phyloP scores from a whole-genome alignment of 2,113 vertebrate species.

The Centropristis striata region DNA sequence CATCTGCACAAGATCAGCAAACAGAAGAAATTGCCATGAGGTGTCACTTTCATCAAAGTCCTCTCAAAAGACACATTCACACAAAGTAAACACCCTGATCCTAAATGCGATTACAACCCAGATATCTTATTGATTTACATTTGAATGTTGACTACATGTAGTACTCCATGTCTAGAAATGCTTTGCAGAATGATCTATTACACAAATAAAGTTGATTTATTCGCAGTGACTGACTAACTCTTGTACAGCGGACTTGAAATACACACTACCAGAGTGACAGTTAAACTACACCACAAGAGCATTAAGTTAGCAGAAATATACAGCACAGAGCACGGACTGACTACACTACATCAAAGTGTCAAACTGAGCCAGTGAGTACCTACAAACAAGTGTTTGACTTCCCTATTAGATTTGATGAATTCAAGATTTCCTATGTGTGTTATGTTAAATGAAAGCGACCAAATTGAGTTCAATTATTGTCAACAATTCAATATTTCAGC shows the following conservation, averaged over 20 bases:
- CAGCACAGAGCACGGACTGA: constrained; percentile 69
- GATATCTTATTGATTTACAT: constrained; percentile 22
- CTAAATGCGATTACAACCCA: constrained; percentile 9
- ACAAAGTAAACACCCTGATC: constrained; percentile 30
- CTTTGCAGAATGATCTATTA: constrained; percentile 25
- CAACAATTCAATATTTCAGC: neutral
- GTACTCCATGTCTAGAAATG: constrained; percentile 25
- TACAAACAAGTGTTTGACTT: constrained; percentile 22
- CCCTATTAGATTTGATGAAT: neutral
- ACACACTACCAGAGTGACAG: constrained; percentile 61
- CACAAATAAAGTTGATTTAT: constrained; percentile 15
- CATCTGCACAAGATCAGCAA: constrained; percentile 10
- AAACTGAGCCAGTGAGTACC: constrained; percentile 51
- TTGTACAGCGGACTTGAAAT: constrained; percentile 53
- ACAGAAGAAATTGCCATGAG: neutral
- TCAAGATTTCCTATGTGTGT: neutral
- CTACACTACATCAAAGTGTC: constrained; percentile 50
- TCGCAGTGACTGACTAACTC: constrained; percentile 45
- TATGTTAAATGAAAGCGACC: neutral
- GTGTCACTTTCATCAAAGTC: constrained; percentile 23
- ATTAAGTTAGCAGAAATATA: constrained; percentile 73
- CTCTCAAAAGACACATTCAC: constrained; percentile 31
- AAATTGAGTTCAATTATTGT: neutral
- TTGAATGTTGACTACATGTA: neutral
- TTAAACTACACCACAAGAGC: constrained; percentile 63